phyloP scores from a whole-genome alignment of 2,113 vertebrate genomes.

The Bubo scandiacus region DNA sequence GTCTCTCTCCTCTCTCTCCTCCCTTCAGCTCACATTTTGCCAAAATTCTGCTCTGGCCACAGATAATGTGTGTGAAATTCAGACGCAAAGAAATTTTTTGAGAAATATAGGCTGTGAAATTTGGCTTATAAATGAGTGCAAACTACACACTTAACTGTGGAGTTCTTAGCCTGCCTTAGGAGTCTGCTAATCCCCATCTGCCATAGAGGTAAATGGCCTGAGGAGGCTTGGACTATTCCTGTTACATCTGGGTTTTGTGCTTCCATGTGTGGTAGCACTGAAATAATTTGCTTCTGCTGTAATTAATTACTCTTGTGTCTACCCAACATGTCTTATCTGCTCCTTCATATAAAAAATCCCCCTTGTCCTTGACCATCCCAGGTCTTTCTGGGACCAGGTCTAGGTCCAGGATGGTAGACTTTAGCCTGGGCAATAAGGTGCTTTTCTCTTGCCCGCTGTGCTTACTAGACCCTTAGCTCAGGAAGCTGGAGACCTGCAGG shows the following conservation, averaged over 20 bases:
- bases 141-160: neutral
- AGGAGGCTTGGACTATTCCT: neutral
- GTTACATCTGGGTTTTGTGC: neutral
- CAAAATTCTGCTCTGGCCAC: neutral
- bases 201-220: neutral
- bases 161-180: neutral
- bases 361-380: neutral
- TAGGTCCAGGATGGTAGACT: neutral
- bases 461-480: neutral
- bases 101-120: slow-evolving; percentile 51
- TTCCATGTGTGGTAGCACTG: neutral
- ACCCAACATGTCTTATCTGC: neutral
- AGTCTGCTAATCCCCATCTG: slow-evolving; percentile 5
- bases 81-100: neutral
- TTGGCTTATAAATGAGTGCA: neutral
- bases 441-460: neutral
- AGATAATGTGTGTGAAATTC: slow-evolving; percentile 29
- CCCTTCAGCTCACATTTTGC: neutral
- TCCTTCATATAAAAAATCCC: neutral
- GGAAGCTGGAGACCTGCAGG: neutral
- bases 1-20: too few species aligned
- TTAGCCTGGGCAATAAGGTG: neutral
- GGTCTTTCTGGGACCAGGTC: neutral
- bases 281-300: neutral
- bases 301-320: neutral